Base-by-base conservation (phyloP, 1,140 invertebrate species). In the Cheumatopsyche charites region DNA sequence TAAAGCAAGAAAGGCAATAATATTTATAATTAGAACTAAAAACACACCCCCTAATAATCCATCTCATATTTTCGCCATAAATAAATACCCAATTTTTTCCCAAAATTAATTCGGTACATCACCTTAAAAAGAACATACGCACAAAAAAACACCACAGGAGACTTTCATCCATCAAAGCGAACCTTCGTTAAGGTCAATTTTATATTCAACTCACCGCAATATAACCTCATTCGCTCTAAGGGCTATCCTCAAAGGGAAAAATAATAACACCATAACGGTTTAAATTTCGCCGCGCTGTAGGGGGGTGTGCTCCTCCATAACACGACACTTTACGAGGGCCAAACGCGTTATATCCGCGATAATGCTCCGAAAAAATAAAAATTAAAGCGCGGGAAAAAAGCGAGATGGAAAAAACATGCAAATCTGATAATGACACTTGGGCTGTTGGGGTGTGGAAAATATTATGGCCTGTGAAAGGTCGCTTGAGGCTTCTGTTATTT, bases 201-300 rank as follows among this genome's bases (percentile, higher is more conserved):
- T 17, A 13, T 19, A 19, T 63, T 63, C 36, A 47, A 66, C 47
- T 26, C 63, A n/a, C 47, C 43, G 63, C 19, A 19, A 29, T 45
- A 29, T 58, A 42, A 68, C 49, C 66, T 68, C 66, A 43, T 68
- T 68, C 55, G 9, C 11, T 7, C 43, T 41, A 52, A 62, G 63
- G n/a, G 42, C 49, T 71, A 63, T 63, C 52, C 66, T 74, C 73
- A 74, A 71, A 74, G 73, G 47, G 67, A 55, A 74, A 62, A 49
- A 68, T 69, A 65, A 68, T 63, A 71, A 74, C 73, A 55, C 62
- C 65, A 63, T 63, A 52, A 67, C 36, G 58, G 58, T 71, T n/a
- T 68, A 65, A 74, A 71, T 74, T 74, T 62, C 42, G 36, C 41
- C 29, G 15, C 15, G 2, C 21, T 5, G 29, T 23, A 62, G 41